Conservation (phyloP, 2,113 vertebrate species). For the Amazona vittata region DNA sequence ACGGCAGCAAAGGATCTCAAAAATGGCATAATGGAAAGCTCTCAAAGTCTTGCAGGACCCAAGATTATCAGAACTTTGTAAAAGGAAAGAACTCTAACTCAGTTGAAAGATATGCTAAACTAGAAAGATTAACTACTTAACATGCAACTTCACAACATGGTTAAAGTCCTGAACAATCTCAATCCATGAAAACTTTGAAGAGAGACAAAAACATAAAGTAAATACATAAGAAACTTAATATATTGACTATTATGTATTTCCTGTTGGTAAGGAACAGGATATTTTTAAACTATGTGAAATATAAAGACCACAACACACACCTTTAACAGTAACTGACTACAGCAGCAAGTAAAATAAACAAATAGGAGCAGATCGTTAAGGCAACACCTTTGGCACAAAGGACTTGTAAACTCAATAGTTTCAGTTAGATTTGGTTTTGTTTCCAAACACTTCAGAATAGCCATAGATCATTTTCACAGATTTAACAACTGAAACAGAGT, state of each 20-base stretch:
- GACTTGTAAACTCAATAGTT: not conserved
- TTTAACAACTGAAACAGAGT: not conserved
- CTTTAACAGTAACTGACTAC: not conserved
- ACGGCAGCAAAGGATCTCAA: not conserved
- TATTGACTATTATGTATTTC: not conserved
- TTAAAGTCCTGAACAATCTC: not conserved
- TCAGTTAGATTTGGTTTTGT: not conserved
- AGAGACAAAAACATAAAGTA: not conserved
- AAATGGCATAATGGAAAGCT: not conserved
- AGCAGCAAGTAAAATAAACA: not conserved
- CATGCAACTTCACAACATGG: not conserved
- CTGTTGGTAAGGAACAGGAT: not conserved
- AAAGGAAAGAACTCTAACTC: not conserved
- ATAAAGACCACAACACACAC: fast-evolving
- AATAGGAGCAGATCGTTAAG: not conserved
- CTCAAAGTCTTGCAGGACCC: not conserved
- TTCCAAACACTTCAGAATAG: not conserved
- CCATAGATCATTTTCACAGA: not conserved
- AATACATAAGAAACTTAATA: not conserved
- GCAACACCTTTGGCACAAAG: not conserved
- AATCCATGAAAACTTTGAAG: not conserved
- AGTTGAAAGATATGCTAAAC: not conserved
- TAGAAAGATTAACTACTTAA: not conserved
- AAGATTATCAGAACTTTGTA: not conserved
- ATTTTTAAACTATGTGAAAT: not conserved